Percentiles rank a stretch among this genome's conserved stretches.
phyloP scores from a whole-genome alignment of 1,140 invertebrate species.

The Pseudomyrmex cubaensis region DNA sequence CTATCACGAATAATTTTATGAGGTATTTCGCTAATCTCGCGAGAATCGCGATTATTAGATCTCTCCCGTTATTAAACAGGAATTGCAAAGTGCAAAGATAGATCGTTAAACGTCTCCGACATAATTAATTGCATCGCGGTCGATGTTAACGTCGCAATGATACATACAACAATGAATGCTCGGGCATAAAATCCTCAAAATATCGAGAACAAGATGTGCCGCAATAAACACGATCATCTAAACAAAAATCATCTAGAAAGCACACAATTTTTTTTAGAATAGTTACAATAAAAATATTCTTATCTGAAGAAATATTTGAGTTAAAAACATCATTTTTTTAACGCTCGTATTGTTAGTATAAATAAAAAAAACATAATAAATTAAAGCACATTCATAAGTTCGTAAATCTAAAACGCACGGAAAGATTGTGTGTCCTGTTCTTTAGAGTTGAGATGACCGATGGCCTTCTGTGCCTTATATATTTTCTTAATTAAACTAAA shows the following conservation, averaged over 20 bases:
- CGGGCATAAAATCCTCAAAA: constrained; percentile 8
- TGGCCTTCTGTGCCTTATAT: constrained; percentile 12
- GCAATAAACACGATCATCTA: constrained; percentile 5
- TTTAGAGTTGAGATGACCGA: not conserved
- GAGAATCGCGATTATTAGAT: constrained; percentile 31
- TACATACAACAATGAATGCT: not conserved
- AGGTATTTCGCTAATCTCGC: constrained; percentile 55
- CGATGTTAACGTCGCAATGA: not conserved
- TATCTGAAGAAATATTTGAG: constrained; percentile 7
- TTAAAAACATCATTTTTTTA: not conserved
- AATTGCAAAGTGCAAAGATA: constrained; percentile 42
- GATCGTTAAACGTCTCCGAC: constrained; percentile 16
- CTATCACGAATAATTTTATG: constrained; percentile 56
- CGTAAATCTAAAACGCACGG: not conserved
- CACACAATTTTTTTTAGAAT: constrained; percentile 5
- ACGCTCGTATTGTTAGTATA: not conserved
- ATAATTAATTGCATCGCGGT: constrained; percentile 43
- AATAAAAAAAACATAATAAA: not conserved
- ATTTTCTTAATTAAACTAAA: constrained; percentile 50
- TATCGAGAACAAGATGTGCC: constrained; percentile 8
- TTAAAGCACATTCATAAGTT: constrained; percentile 8
- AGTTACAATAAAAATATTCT: not conserved
- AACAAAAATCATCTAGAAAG: constrained; percentile 11
- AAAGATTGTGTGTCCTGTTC: not conserved
- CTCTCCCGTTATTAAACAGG: constrained; percentile 22